Conservation (phyloP, 2,113 vertebrate genomes). For the Rousettus leschenaultii region DNA sequence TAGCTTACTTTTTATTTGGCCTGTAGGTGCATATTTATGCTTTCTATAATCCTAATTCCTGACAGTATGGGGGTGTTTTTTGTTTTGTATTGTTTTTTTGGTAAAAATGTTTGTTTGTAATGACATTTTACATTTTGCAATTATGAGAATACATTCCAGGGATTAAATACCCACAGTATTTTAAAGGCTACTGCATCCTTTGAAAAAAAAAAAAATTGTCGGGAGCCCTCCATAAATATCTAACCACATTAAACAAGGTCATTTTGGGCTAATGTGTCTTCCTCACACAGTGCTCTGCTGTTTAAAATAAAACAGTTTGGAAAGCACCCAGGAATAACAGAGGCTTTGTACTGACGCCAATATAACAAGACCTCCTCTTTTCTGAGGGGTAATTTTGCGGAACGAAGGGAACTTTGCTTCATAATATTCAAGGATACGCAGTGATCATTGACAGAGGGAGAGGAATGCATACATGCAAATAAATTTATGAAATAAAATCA, state of each 20-base stretch:
- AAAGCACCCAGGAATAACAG: conserved; percentile 15
- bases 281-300: not conserved
- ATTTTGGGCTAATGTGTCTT: conserved; percentile 29
- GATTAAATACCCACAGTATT: conserved; percentile 49
- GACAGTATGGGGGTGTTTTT: not conserved
- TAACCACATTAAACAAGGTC: conserved; percentile 30
- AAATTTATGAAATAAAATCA: not conserved
- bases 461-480: not conserved
- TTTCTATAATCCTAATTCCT: not conserved
- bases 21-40: not conserved
- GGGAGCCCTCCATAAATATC: conserved; percentile 59
- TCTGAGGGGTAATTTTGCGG: not conserved
- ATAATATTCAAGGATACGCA: not conserved
- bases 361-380: not conserved
- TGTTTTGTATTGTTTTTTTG: not conserved
- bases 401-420: not conserved
- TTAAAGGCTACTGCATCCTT: conserved; percentile 29
- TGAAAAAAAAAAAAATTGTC: not conserved
- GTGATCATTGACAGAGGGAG: not conserved
- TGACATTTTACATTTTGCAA: conserved; percentile 29
- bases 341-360: not conserved
- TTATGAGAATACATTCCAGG: not conserved
- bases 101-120: conserved; percentile 11
- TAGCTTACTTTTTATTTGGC: not conserved
- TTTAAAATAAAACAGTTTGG: conserved; percentile 8